These are phyloP conservation scores for Chiridota heheva DNA, from an alignment of 35 echinoderm and acorn worm species.

Conservation along the genomic window DNA sequence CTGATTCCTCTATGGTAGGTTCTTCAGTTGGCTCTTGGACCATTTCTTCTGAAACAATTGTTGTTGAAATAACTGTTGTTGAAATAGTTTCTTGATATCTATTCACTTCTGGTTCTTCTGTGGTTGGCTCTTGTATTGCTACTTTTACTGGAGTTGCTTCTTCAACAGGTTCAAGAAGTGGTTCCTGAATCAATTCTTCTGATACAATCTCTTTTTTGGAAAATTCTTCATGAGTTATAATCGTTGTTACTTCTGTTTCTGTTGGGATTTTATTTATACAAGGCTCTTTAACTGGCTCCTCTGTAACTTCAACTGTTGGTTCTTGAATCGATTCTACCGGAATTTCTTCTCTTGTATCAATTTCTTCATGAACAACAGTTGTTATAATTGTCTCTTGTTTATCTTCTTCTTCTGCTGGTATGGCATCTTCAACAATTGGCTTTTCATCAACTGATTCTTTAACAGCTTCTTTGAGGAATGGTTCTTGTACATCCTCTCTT, in stretches of 20 bases:
- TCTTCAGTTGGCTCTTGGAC: too few species aligned
- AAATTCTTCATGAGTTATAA: too few species aligned
- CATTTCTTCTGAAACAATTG: too few species aligned
- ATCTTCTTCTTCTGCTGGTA: neutral
- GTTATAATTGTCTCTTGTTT: neutral
- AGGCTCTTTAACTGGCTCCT: neutral
- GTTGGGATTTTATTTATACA: too few species aligned
- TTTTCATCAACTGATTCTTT: slow-evolving; percentile 2
- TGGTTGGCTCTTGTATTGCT: slow-evolving; percentile 10
- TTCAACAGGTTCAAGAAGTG: neutral
- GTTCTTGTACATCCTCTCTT: too few species aligned
- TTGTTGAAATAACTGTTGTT: too few species aligned
- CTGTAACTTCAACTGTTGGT: neutral
- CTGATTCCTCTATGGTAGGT: neutral
- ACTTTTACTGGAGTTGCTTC: slow-evolving; percentile 13
- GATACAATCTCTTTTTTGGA: too few species aligned
- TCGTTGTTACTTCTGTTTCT: too few species aligned
- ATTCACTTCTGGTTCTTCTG: neutral
- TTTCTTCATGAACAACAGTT: neutral
- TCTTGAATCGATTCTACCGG: neutral
- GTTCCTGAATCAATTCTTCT: too few species aligned
- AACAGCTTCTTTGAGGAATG: too few species aligned
- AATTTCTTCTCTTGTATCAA: slow-evolving; percentile 13
- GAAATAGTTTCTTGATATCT: neutral
- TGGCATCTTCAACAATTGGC: neutral